Evolutionary conservation across 2,888 invertebrate genomes (phyloP).

Genomic region (Epirrhoe alternata): DNA sequence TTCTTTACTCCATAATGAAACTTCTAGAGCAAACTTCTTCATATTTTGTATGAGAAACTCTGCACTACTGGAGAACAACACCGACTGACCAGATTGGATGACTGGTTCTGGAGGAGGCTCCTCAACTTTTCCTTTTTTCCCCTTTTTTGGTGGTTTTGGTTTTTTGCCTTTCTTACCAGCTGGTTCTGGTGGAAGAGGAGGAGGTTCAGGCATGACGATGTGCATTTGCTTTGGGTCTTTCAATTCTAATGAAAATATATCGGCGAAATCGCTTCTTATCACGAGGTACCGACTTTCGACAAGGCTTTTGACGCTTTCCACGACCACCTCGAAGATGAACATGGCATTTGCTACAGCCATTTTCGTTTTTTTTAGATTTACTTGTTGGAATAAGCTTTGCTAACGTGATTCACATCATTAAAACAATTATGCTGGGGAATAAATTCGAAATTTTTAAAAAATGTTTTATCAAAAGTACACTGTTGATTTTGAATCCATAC

Average conservation of each 20-base stretch:
- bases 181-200: conserved; percentile 72
- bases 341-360: conserved; percentile 75
- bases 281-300: conserved; percentile 66
- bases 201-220: conserved; percentile 76
- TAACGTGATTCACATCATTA: conserved; percentile 22
- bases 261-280: conserved; percentile 74
- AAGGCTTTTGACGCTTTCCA: conserved; percentile 67
- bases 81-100: conserved; percentile 77
- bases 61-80: conserved; percentile 72
- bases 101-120: conserved; percentile 70
- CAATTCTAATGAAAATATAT: conserved; percentile 75
- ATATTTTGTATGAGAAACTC: conserved; percentile 72
- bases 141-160: conserved; percentile 62
- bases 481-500: conserved; percentile 13
- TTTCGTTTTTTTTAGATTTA: conserved; percentile 44
- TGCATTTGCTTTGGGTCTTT: conserved; percentile 79
- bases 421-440: neutral
- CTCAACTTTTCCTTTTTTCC: conserved; percentile 62
- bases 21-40: conserved; percentile 66
- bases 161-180: conserved; percentile 67
- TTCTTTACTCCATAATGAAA: conserved; percentile 78
- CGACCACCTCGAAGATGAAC: conserved; percentile 78
- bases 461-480: conserved; percentile 1
- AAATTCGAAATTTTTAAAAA: conserved; percentile 2
- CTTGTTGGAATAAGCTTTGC: conserved; percentile 26